Evolutionary conservation across 2,888 invertebrate genomes (phyloP), one percentile per base, ranked within the genome.

Genomic region (Microctonus hyperodae): DNA sequence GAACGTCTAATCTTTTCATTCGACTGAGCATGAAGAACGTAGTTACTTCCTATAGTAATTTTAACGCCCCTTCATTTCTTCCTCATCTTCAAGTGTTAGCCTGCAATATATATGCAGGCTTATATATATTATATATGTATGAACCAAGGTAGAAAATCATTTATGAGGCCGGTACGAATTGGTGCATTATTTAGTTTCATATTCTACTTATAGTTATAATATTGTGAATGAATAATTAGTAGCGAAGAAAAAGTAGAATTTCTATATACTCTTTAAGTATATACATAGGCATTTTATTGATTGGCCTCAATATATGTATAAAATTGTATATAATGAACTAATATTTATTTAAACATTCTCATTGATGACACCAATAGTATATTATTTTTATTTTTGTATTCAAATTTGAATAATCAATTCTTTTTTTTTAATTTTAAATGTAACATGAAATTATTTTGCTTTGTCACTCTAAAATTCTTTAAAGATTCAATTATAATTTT

Each of bases 21-120:
- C 64, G 56, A 56, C 33, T 48, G 35, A 64, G 56, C 64, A 64
- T 57, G 57, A 56, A 55, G 64, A 57, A 64, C 48, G 64, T 64
- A n/a, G 40, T 5, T 33, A 25, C 48, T 62, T 62, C 61, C 64
- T 64, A 48, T 48, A n/a, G n/a, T n/a, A n/a, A n/a, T n/a, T n/a
- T n/a, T n/a, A n/a, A 56, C 16, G 11, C 53, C 37, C 53, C 33
- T 31, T 22, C 37, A 28, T 37, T 64, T 55, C 11, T 44, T 44
- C 22, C 40, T 50, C 55, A 28, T 28, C 44, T 57, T 33, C 22
- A 35, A 22, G 53, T 20, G 16, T 48, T 22, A 22, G 2, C 23
- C 7, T 3, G 20, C 2, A 20, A 25, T 40, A 60, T 31, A 2
- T 50, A 28, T 50, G 0, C 9, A 35, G 16, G 33, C 20, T n/a